A percentile compares a stretch with the other conserved stretches of the same genome.
Conservation (phyloP, 2,113 vertebrate species). For the Romanogobio albipinnatus region DNA sequence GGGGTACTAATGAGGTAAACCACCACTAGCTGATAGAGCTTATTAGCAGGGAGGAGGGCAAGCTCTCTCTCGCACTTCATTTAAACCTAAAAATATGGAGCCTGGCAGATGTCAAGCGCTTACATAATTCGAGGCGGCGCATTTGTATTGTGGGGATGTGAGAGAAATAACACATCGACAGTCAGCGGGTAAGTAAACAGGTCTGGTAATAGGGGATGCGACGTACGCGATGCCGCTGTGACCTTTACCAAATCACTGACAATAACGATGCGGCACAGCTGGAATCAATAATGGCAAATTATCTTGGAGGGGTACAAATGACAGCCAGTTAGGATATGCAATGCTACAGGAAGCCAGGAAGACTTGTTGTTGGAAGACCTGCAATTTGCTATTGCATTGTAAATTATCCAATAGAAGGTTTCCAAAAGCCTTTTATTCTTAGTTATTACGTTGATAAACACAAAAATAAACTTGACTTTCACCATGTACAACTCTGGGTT, state of each 20-base stretch:
- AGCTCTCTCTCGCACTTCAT: slow-evolving; percentile 86
- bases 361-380: too few species aligned
- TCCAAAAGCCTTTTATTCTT: neutral
- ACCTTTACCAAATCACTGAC: slow-evolving; percentile 75
- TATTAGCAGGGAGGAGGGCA: slow-evolving; percentile 93
- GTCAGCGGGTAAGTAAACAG: slow-evolving; percentile 76
- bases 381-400: neutral
- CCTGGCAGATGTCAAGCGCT: slow-evolving; percentile 92
- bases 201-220: slow-evolving; percentile 71
- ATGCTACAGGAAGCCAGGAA: slow-evolving; percentile 21
- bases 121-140: slow-evolving; percentile 86
- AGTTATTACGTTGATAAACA: neutral
- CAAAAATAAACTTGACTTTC: neutral
- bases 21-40: slow-evolving; percentile 96
- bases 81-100: slow-evolving; percentile 93
- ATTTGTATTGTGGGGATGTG: slow-evolving; percentile 87
- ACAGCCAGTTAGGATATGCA: slow-evolving; percentile 72
- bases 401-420: neutral
- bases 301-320: slow-evolving; percentile 70
- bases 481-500: neutral
- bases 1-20: slow-evolving; percentile 98
- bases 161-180: slow-evolving; percentile 79
- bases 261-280: slow-evolving; percentile 66
- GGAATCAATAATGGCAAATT: slow-evolving; percentile 78
- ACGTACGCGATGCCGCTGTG: slow-evolving; percentile 60